phyloP scores from a whole-genome alignment of 2,797 vertebrate species.

The Urocyon cinereoargenteus region DNA sequence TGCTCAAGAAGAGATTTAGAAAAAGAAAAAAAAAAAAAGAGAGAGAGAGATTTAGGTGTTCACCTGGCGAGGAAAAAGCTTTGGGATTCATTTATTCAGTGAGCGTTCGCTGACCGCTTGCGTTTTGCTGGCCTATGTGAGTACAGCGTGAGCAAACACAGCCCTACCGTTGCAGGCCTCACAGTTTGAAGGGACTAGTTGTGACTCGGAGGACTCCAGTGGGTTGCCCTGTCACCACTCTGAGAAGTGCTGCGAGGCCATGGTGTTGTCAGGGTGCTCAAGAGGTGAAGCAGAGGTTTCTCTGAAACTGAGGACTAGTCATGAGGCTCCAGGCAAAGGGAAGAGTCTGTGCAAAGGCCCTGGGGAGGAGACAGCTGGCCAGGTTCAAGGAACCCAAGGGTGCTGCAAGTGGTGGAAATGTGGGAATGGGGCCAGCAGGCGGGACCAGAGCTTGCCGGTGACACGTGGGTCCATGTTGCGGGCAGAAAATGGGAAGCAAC shows the following conservation, averaged over 20 bases:
- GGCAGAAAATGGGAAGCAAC: background rate
- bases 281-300: background rate
- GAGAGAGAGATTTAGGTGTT: background rate
- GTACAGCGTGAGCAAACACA: background rate
- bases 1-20: background rate
- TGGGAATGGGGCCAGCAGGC: background rate
- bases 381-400: background rate
- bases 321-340: background rate
- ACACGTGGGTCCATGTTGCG: background rate
- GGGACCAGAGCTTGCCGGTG: background rate
- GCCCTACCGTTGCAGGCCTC: background rate
- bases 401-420: background rate
- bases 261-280: background rate
- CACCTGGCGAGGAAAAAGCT: background rate
- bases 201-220: background rate
- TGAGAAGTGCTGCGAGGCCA: background rate
- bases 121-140: rapidly evolving
- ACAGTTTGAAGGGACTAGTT: rapidly evolving
- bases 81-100: background rate
- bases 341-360: background rate
- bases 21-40: background rate
- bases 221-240: background rate
- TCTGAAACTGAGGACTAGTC: background rate
- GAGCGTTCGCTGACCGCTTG: background rate
- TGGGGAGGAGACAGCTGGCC: background rate